Percentiles rank a stretch among this genome's conserved stretches.
These are phyloP conservation scores for Onychomys leucogaster DNA, from an alignment of 2,797 vertebrate genomes.

Conservation along the genomic window DNA sequence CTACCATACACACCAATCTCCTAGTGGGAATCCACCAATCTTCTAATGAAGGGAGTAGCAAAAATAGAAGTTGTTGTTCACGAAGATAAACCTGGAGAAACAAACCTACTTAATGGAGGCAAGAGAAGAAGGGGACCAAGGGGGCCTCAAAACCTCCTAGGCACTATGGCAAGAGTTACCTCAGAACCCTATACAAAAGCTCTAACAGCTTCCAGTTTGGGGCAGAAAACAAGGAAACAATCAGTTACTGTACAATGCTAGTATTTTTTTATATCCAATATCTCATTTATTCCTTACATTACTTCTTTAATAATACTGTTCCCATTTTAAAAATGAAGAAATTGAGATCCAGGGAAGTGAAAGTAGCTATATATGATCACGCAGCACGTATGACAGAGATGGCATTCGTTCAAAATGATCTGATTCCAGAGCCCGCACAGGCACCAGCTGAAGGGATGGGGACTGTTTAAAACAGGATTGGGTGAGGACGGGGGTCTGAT, in stretches of 20 bases:
- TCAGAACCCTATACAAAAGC: neutral
- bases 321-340: neutral
- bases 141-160: neutral
- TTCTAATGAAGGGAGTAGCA: neutral
- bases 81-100: neutral
- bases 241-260: neutral
- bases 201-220: neutral
- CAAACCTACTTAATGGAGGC: neutral
- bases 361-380: neutral
- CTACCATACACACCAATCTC: too few relatives aligned
- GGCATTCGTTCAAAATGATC: too few relatives aligned
- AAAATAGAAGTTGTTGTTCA: neutral
- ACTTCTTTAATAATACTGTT: neutral
- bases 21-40: too few relatives aligned
- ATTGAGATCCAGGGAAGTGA: neutral
- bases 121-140: neutral
- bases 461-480: neutral
- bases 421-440: neutral
- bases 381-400: neutral
- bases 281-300: neutral
- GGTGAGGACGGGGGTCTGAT: neutral
- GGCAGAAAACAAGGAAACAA: conserved; percentile 13
- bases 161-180: neutral
- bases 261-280: neutral
- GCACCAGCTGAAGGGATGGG: neutral